Base-by-base conservation (phyloP, 30 jellyfish, hydroid and myxozoan species). In the Hydractinia echinata region DNA sequence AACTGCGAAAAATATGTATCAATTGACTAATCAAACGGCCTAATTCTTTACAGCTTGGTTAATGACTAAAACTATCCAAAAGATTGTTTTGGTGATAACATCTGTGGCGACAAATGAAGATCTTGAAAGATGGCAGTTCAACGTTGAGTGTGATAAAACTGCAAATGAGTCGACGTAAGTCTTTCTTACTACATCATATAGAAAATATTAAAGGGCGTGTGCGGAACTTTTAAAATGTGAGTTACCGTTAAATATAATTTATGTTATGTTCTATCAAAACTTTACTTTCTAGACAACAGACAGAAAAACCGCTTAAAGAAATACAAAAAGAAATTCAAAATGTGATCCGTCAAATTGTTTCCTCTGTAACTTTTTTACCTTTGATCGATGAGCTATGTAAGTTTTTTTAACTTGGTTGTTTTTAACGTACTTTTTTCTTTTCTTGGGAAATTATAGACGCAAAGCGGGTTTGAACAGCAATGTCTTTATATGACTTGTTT, bases 91-190 rank as follows among this genome's bases (percentile, higher is more conserved):
- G 62, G 95, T 87, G 5, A 81, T 94, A 39, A 85, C 91, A 19
- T 87, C 96, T 21, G 61, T 67, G 5, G 93, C 73, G 20, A 84
- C 96, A 7, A 56, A 30, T 16, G 96, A 94, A 55, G 99, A 87
- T 54, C 54, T 94, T 20, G 99, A 94, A 60, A 68, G 96, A 70
- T 94, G 99, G 99, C 95, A 94, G 58, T 94, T 94, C 82, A 90
- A 95, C 6, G 61, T 80, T 5, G 87, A 80, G 21, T 80, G 87
- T 51, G 79, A 80, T 61, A 66, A 80, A 61, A 61, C 87, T 48
- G 87, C 81, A 8, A 58, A 66, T 21, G 87, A 77, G 60, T 18
- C 85, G 39, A 77, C 85, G 85, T 77, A 77, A 11, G 76, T n/a
- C 4, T 64, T 64, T 64, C 15, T 58, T 3, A 11, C 69, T 58